These are phyloP conservation scores for Larimichthys polyactis DNA, from an alignment of 2,113 vertebrate genomes.

Conservation along the genomic window DNA sequence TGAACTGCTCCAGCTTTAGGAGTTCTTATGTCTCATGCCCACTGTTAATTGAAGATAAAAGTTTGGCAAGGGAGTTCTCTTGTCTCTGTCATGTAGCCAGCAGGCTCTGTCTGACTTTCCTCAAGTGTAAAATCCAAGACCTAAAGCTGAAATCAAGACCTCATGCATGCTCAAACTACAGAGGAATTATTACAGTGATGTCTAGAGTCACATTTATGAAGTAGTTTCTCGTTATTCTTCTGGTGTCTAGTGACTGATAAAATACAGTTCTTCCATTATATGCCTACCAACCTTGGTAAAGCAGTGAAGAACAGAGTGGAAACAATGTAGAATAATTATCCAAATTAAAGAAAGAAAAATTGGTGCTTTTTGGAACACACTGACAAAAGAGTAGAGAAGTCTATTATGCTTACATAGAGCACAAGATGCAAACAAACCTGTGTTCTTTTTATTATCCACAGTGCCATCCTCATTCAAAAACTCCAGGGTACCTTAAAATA, in stretches of 20 bases:
- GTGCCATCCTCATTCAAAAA: background rate
- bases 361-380: background rate
- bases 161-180: background rate
- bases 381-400: background rate
- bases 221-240: background rate
- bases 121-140: conserved; percentile 9
- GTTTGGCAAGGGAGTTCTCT: conserved; percentile 10
- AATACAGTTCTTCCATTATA: background rate
- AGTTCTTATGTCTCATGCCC: conserved; percentile 4
- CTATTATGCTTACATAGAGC: background rate
- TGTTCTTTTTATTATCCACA: background rate
- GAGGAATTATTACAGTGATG: background rate
- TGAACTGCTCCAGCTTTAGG: conserved; percentile 12
- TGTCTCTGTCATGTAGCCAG: conserved; percentile 2
- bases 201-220: background rate
- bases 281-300: background rate
- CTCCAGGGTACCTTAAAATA: background rate
- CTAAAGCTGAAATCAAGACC: conserved; percentile 4
- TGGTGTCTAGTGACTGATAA: background rate
- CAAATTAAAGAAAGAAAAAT: background rate
- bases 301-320: background rate
- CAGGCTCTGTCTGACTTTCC: background rate
- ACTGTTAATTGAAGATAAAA: conserved; percentile 28
- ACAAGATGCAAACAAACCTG: background rate
- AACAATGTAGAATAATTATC: background rate